A percentile compares a stretch with the other conserved stretches of the same genome.
phyloP scores from a whole-genome alignment of 2,797 vertebrate species.

The Silurus lanzhouensis region DNA sequence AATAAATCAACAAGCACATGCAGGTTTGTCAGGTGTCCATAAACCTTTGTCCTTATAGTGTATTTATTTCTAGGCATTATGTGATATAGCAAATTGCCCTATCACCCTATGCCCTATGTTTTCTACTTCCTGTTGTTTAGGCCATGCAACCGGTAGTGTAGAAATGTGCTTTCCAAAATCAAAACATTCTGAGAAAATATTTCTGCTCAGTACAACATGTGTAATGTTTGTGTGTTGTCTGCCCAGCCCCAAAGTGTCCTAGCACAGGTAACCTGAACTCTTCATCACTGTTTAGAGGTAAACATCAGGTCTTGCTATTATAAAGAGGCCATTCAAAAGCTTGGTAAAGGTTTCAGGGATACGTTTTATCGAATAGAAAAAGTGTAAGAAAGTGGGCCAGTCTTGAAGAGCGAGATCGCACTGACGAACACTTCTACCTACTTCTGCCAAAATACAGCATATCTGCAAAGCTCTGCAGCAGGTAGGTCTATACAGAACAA shows the following conservation, averaged over 20 bases:
- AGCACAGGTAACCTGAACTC: constrained; percentile 16
- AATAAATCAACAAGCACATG: too few relatives aligned
- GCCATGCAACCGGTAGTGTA: not conserved
- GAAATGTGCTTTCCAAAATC: not conserved
- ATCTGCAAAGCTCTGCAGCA: constrained; percentile 22
- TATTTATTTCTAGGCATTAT: not conserved
- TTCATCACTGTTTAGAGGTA: constrained; percentile 34
- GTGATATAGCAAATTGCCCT: not conserved
- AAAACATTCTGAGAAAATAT: constrained; percentile 7
- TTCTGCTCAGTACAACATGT: not conserved
- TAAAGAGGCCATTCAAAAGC: constrained; percentile 29
- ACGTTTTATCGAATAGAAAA: constrained; percentile 13
- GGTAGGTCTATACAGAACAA: constrained; percentile 23
- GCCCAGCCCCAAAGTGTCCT: constrained; percentile 31
- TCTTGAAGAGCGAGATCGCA: not conserved
- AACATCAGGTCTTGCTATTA: constrained; percentile 31
- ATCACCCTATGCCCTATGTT: too few relatives aligned
- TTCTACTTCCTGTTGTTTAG: not conserved
- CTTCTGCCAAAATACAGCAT: constrained; percentile 12
- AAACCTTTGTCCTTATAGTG: too few relatives aligned
- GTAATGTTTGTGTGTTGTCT: constrained; percentile 15
- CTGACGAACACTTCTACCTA: not conserved
- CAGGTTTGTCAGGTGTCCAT: too few relatives aligned
- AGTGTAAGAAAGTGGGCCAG: constrained; percentile 12
- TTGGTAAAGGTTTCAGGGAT: not conserved